A percentile compares a stretch with the other conserved stretches of the same genome.
These are phyloP conservation scores for Lucilia cuprina DNA, from an alignment of 1,140 invertebrate species.

Conservation along the genomic window DNA sequence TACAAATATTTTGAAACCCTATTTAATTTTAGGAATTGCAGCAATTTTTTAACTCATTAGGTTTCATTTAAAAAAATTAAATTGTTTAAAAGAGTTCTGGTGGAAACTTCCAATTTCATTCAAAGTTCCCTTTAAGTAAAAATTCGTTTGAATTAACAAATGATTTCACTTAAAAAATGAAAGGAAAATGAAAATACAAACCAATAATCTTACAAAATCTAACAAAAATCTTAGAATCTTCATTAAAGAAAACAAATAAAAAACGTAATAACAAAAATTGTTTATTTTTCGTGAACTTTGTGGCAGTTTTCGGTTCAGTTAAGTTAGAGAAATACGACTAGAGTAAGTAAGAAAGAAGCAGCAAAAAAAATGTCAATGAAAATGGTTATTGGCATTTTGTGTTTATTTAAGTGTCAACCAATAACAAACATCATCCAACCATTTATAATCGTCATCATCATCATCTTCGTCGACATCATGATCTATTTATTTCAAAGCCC, in stretches of 20 bases:
- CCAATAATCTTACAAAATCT: neutral
- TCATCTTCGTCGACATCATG: neutral
- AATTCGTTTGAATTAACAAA: neutral
- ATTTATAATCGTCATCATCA: neutral
- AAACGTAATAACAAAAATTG: neutral
- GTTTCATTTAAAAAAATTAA: neutral
- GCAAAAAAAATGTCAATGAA: conserved; percentile 4
- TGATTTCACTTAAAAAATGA: neutral
- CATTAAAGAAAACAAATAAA: neutral
- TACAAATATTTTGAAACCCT: no score
- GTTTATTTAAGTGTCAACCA: conserved; percentile 14
- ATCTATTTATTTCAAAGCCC: neutral
- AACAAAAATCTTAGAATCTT: neutral
- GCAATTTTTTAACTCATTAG: no score
- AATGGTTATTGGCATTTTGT: neutral
- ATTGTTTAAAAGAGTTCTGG: neutral
- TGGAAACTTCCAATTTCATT: neutral
- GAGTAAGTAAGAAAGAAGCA: neutral
- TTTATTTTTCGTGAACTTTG: neutral
- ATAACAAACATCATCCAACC: neutral
- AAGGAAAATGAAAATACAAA: neutral
- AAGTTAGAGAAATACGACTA: neutral
- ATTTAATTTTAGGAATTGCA: no score
- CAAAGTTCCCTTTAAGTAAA: neutral
- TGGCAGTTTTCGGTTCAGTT: neutral